Evolutionary conservation across 2,113 vertebrate species (phyloP), one percentile per base, ranked within the genome.

Genomic region (Oncorhynchus keta): DNA sequence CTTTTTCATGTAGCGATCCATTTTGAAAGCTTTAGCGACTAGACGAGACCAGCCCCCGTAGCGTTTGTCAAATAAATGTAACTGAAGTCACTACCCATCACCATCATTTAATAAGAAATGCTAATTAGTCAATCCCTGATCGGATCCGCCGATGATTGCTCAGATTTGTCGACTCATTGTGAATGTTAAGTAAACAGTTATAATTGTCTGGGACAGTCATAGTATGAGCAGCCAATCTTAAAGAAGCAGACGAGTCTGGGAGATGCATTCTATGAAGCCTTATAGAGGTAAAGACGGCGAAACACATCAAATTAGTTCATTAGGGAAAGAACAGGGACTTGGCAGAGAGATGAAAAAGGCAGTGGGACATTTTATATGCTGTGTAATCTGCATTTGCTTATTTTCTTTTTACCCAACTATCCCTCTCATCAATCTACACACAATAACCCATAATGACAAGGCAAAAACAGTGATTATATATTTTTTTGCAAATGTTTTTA

Each of bases 261-360:
- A 45, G 39, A 45, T 45, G 39, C 39, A 11, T 2, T 45, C 39
- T 45, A 11, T 80, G 83, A 76, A 79, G 84, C 83, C 80, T 74
- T 76, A 78, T 83, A 79, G 76, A 88, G 76, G 83, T 84, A 85
- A 88, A 89, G 81, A 79, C 76, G 61, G 78, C 64, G 86, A 90
- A 91, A 88, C 74, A 79, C 80, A 87, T 90, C 79, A 88, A 90
- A 91, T 88, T 78, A 86, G 81, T 89, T 87, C 83, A 85, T 90
- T 88, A 84, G 78, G 82, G 79, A 83, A 78, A 73, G 83, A 84
- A 76, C 67, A 71, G 83, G 78, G 77, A 82, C 79, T 81, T 83
- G 84, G 83, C 81, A 79, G 84, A 72, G 64, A 65, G 73, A 82
- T 83, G 81, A 79, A 74, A 87, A 86, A 89, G 77, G 70, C 79